phyloP scores from a whole-genome alignment of 2,113 vertebrate species.

The Fulmarus glacialis region DNA sequence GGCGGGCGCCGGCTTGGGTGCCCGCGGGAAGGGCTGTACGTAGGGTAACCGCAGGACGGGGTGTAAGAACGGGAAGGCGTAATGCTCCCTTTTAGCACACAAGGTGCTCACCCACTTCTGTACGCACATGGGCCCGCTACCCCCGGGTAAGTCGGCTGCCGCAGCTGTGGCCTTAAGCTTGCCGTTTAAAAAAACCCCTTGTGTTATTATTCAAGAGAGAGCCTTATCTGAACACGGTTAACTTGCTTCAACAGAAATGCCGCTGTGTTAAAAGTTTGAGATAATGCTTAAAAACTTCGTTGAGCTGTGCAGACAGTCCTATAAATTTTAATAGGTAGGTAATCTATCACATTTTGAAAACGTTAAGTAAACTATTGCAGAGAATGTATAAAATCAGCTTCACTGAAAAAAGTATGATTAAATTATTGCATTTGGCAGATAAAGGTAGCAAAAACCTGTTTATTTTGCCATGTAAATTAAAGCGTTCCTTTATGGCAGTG shows the following conservation, averaged over 20 bases:
- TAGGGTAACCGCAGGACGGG: fast-evolving
- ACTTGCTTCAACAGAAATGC: background rate
- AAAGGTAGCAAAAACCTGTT: background rate
- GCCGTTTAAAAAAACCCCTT: background rate
- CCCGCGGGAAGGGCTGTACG: fast-evolving
- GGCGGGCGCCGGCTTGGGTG: no score
- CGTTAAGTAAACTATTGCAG: background rate
- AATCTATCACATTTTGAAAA: background rate
- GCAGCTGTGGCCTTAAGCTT: background rate
- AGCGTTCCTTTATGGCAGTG: background rate
- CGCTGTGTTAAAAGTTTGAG: background rate
- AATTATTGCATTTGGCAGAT: background rate
- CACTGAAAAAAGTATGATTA: background rate
- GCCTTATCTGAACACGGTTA: fast-evolving
- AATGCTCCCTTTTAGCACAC: background rate
- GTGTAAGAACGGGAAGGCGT: fast-evolving
- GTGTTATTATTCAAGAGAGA: background rate
- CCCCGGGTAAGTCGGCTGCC: background rate
- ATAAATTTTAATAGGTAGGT: background rate
- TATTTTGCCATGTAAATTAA: background rate
- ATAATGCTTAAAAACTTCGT: background rate
- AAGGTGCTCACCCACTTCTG: background rate
- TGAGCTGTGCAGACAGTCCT: background rate
- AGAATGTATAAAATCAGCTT: background rate
- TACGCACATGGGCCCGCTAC: fast-evolving